Evolutionary conservation across 2,888 invertebrate genomes (phyloP).

Genomic region (Trissolcus japonicus): DNA sequence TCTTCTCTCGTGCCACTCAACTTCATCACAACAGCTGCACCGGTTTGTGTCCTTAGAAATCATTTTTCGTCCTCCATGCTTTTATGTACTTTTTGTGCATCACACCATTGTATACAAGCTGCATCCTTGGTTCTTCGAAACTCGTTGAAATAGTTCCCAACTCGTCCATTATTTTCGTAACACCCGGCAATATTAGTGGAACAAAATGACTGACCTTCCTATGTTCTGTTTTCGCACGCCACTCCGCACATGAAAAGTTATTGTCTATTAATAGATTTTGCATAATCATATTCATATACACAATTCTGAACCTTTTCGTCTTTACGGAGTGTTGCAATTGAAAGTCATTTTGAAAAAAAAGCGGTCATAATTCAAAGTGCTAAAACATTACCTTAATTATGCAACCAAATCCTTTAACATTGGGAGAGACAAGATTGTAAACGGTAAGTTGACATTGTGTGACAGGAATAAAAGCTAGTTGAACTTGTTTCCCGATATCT

Average conservation of each 20-base stretch:
- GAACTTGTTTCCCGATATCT: background rate
- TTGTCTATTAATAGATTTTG: slow-evolving; percentile 12
- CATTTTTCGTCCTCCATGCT: slow-evolving; percentile 10
- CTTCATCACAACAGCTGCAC: slow-evolving; percentile 4
- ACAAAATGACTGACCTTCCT: slow-evolving; percentile 15
- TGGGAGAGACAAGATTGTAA: background rate
- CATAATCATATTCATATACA: background rate
- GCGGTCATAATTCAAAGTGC: background rate
- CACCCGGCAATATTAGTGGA: background rate
- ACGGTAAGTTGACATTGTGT: background rate
- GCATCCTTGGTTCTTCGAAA: slow-evolving; percentile 15
- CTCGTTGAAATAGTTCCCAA: slow-evolving; percentile 12
- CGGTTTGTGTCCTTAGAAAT: slow-evolving; percentile 1
- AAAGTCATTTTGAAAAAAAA: too few relatives aligned
- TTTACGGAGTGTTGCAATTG: too few relatives aligned
- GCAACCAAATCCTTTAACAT: slow-evolving; percentile 9
- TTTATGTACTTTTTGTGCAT: slow-evolving; percentile 16
- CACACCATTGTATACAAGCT: slow-evolving; percentile 19
- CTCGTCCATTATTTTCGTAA: slow-evolving; percentile 16
- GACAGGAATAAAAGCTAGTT: slow-evolving; percentile 5
- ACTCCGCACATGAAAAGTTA: slow-evolving; percentile 13
- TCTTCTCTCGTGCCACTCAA: slow-evolving; percentile 2
- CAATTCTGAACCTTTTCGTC: background rate
- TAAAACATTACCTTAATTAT: slow-evolving; percentile 17
- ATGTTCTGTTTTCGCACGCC: slow-evolving; percentile 10